Evolutionary conservation across 2,888 invertebrate genomes (phyloP).

Genomic region (Brachyptera risi): DNA sequence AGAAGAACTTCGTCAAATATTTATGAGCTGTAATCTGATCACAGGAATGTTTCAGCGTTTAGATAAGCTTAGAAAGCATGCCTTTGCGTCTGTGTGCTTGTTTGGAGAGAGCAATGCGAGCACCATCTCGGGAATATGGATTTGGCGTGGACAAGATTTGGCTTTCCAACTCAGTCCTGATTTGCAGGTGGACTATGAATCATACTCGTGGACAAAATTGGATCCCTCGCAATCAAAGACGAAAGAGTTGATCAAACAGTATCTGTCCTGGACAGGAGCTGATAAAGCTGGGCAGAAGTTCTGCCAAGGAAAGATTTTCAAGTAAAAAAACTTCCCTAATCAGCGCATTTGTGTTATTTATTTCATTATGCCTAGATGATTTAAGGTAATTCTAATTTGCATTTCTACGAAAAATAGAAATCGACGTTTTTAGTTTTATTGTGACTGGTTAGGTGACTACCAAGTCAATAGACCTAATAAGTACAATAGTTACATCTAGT

Average conservation of each 20-base stretch:
- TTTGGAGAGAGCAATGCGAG: constrained; percentile 54
- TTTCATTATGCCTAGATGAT: too few relatives aligned
- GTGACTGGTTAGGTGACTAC: too few relatives aligned
- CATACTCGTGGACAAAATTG: constrained; percentile 57
- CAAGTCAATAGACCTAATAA: too few relatives aligned
- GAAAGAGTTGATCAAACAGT: constrained; percentile 49
- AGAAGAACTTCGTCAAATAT: constrained; percentile 50
- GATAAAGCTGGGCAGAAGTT: constrained; percentile 54
- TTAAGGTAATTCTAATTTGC: too few relatives aligned
- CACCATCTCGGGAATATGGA: constrained; percentile 56
- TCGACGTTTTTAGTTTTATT: too few relatives aligned
- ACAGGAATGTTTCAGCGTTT: constrained; percentile 55
- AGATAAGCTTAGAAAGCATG: constrained; percentile 57
- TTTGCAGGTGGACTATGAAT: constrained; percentile 55
- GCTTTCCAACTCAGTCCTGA: constrained; percentile 52
- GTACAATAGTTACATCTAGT: too few relatives aligned
- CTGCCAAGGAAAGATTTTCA: constrained; percentile 50
- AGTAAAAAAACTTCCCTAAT: too few relatives aligned
- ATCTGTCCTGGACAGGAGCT: constrained; percentile 49
- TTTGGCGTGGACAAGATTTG: constrained; percentile 57
- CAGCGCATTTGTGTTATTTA: too few relatives aligned
- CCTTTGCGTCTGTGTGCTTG: constrained; percentile 53
- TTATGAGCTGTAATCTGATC: constrained; percentile 60
- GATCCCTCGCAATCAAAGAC: constrained; percentile 49
- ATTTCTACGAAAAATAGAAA: too few relatives aligned